A percentile compares a stretch with the other conserved stretches of the same genome.
Conservation (phyloP, 1,140 invertebrate species). For the Eueides isabella region DNA sequence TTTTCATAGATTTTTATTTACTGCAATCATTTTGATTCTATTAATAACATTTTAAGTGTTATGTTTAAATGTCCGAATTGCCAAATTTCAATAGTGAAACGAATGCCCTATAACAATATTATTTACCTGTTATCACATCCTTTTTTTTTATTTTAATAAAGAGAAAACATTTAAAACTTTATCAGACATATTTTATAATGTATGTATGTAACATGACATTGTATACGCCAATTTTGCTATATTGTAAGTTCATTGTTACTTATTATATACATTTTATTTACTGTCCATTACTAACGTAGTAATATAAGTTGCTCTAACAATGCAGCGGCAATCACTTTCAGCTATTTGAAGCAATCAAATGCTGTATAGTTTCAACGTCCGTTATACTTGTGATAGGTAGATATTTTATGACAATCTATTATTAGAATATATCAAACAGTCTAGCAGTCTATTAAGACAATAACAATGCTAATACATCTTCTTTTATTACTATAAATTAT, state of each 20-base stretch:
- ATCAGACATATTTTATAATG: no score
- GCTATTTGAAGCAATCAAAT: constrained; percentile 31
- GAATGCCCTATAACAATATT: no score
- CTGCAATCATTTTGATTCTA: neutral
- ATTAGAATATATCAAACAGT: constrained; percentile 12
- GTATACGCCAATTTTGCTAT: constrained; percentile 18
- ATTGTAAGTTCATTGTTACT: constrained; percentile 6
- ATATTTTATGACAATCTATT: constrained; percentile 23
- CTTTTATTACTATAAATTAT: no score
- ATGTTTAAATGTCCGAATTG: no score
- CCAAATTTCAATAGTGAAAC: no score
- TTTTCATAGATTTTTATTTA: neutral
- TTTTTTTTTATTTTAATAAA: no score
- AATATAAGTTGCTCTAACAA: constrained; percentile 31
- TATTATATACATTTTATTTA: constrained; percentile 41
- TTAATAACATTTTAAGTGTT: no score
- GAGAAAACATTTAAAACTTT: no score
- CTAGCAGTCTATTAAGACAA: neutral
- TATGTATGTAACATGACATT: no score
- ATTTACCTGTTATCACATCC: no score
- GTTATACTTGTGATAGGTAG: constrained; percentile 23
- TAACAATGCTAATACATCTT: neutral
- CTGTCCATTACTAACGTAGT: constrained; percentile 34
- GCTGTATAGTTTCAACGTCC: constrained; percentile 16
- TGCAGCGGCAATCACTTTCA: constrained; percentile 31